phyloP scores from a whole-genome alignment of 2,113 vertebrate genomes.

The Petromus typicus region DNA sequence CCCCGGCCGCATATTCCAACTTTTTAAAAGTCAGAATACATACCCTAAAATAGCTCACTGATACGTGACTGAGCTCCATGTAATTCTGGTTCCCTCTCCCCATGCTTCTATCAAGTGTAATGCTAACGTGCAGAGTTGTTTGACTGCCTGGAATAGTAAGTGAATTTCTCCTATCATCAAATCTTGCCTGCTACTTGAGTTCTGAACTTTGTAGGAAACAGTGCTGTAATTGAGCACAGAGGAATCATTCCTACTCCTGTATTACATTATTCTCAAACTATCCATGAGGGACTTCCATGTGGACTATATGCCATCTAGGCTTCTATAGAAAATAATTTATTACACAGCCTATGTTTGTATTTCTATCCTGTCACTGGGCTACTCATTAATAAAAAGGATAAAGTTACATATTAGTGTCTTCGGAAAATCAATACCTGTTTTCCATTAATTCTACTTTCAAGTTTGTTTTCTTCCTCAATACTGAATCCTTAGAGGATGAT shows the following conservation, averaged over 20 bases:
- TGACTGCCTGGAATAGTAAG: background rate
- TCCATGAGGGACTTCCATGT: background rate
- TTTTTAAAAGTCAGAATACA: too few relatives aligned
- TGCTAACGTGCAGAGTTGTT: background rate
- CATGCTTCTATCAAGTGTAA: background rate
- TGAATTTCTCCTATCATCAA: background rate
- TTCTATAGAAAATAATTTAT: background rate
- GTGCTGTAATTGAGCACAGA: background rate
- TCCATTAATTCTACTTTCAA: background rate
- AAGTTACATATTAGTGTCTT: background rate
- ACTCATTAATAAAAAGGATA: slow-evolving; percentile 28
- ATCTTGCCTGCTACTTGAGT: background rate
- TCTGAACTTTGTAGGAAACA: background rate
- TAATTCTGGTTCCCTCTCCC: background rate
- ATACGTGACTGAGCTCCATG: background rate
- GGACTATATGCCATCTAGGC: background rate
- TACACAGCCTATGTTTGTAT: background rate
- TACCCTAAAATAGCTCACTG: background rate
- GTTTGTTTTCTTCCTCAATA: slow-evolving; percentile 7
- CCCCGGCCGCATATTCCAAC: too few relatives aligned
- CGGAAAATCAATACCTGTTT: background rate
- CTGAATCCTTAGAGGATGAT: slow-evolving; percentile 31
- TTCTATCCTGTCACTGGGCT: background rate
- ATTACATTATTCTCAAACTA: background rate
- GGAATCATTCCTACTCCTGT: background rate